These are phyloP conservation scores for Ophioninae sp. DNA, from an alignment of 2,888 invertebrate genomes.

Conservation along the genomic window DNA sequence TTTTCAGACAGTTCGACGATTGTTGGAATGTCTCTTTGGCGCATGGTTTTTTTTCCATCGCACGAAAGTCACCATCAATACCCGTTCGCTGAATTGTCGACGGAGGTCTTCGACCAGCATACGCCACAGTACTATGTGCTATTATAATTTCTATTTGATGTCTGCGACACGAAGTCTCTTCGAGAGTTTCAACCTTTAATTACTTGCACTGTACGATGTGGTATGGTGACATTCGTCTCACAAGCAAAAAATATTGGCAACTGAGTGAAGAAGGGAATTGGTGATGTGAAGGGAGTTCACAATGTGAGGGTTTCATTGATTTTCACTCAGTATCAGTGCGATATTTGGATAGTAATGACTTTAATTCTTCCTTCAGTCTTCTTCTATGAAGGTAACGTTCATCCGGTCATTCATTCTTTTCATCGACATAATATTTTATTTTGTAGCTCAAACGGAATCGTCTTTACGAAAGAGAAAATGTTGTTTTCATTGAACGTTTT, in stretches of 20 bases:
- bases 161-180: not conserved
- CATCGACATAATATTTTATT: too few relatives aligned
- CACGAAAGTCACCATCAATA: not conserved
- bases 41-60: not conserved
- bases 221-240: not conserved
- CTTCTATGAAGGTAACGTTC: not conserved
- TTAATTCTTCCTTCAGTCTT: not conserved
- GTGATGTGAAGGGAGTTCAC: too few relatives aligned
- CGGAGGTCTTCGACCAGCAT: not conserved
- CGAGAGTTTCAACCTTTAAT: constrained; percentile 14
- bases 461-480: too few relatives aligned
- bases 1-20: not conserved
- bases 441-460: too few relatives aligned
- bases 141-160: constrained; percentile 19
- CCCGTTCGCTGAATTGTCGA: not conserved
- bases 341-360: not conserved
- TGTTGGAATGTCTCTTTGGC: not conserved
- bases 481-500: too few relatives aligned
- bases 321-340: constrained; percentile 17
- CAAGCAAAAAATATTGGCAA: constrained; percentile 4
- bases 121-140: not conserved
- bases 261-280: not conserved
- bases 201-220: not conserved
- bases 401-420: too few relatives aligned
- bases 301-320: constrained; percentile 2